Percentiles rank a stretch among this genome's conserved stretches.
Conservation (phyloP, 2,797 vertebrate species). For the Chelonia mydas region DNA sequence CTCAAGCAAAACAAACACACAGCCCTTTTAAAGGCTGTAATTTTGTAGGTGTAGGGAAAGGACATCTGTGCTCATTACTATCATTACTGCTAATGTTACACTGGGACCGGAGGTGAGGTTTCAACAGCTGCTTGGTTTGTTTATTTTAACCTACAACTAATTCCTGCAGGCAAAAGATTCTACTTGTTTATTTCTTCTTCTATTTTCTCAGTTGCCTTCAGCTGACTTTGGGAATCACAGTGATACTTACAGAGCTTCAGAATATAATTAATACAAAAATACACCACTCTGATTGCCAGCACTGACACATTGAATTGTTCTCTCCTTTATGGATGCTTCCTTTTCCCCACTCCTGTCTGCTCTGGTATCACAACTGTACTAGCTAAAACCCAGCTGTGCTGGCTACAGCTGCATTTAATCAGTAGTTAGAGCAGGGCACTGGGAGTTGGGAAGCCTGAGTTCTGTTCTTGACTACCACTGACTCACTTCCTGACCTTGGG, state of each 20-base stretch:
- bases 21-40: background rate
- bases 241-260: background rate
- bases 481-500: background rate
- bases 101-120: background rate
- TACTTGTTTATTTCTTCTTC: background rate
- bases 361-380: background rate
- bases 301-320: background rate
- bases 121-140: background rate
- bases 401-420: background rate
- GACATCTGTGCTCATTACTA: background rate
- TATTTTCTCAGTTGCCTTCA: background rate
- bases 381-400: no score
- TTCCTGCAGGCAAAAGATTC: background rate
- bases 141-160: background rate
- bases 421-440: background rate
- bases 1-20: background rate
- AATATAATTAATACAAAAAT: background rate
- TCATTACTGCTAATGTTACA: background rate
- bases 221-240: background rate
- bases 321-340: background rate
- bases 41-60: slow-evolving; percentile 13
- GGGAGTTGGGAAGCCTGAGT: background rate
- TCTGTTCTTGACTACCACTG: background rate
- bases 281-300: background rate
- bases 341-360: background rate